Conservation (phyloP, 2,797 vertebrate genomes). For the Pyrocephalus nanus region DNA sequence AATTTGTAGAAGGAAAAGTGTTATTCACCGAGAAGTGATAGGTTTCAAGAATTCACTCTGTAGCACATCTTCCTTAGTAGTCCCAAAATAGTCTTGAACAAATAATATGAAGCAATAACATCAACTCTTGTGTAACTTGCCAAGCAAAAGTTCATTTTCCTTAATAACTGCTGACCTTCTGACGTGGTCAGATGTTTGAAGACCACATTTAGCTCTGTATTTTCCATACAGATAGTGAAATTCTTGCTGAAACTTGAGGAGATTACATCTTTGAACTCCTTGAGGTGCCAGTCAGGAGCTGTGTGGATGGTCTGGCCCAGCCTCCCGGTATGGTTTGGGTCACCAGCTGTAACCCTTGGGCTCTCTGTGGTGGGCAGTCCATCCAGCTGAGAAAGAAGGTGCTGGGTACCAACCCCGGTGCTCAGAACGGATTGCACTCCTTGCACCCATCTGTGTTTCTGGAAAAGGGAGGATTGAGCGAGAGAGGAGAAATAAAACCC, state of each 20-base stretch:
- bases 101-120: not conserved
- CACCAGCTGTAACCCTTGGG: not conserved
- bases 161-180: not conserved
- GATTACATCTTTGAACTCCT: not conserved
- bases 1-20: not conserved
- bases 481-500: not conserved
- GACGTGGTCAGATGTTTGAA: not conserved
- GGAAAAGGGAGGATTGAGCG: not conserved
- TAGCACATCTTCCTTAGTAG: not conserved
- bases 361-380: not conserved
- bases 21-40: not conserved
- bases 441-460: not conserved
- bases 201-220: not conserved
- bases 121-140: not conserved
- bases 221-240: not conserved
- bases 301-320: not conserved
- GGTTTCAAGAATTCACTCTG: not conserved
- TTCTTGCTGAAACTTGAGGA: not conserved
- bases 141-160: not conserved
- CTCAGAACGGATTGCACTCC: not conserved
- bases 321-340: not conserved
- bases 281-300: not conserved
- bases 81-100: not conserved
- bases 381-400: not conserved
- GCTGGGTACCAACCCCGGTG: not conserved